These are phyloP conservation scores for Leucopsar rothschildi DNA, from an alignment of 2,113 vertebrate species.

Conservation along the genomic window DNA sequence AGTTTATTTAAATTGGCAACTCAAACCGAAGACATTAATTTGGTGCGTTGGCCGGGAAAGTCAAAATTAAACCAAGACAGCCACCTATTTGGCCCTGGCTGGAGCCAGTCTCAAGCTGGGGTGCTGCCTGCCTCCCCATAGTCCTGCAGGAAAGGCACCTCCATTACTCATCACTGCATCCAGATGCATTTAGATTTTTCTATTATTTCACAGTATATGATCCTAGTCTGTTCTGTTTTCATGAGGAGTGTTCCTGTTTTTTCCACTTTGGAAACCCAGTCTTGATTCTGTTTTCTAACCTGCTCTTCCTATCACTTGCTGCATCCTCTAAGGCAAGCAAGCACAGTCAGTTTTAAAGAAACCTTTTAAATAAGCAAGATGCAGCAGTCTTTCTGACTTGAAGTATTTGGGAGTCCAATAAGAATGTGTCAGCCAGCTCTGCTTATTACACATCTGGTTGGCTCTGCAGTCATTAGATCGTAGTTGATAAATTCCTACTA, in stretches of 20 bases:
- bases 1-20: too few species aligned
- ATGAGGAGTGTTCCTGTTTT: not conserved
- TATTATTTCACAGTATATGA: not conserved
- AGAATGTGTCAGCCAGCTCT: not conserved
- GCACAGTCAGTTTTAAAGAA: not conserved
- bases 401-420: not conserved
- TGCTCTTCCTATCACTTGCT: not conserved
- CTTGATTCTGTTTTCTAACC: not conserved
- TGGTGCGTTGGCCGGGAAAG: too few species aligned
- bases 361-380: not conserved
- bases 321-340: not conserved
- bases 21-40: too few species aligned
- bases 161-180: not conserved
- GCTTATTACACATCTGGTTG: not conserved
- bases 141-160: not conserved
- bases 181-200: not conserved
- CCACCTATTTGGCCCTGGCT: rapidly evolving
- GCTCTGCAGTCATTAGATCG: not conserved
- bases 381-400: not conserved
- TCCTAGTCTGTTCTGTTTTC: not conserved
- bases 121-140: not conserved
- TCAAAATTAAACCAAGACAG: not conserved
- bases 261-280: not conserved
- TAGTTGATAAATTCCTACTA: not conserved
- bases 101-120: not conserved